Conservation (phyloP, 2,797 vertebrate species). For the Macropus fuliginosus region DNA sequence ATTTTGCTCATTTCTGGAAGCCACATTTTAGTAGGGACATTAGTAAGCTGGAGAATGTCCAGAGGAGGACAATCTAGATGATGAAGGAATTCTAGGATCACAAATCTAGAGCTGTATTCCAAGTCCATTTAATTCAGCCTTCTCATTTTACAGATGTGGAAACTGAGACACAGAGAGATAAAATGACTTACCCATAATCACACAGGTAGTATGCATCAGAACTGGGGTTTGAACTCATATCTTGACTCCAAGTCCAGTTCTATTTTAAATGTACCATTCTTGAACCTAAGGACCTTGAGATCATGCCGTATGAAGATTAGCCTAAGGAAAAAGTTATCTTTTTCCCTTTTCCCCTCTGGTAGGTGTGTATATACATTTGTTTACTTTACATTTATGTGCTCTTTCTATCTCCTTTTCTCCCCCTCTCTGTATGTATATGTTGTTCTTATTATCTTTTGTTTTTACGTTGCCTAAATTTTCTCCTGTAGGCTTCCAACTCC, state of each 20-base stretch:
- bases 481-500: neutral
- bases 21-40: neutral
- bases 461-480: neutral
- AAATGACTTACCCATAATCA: neutral
- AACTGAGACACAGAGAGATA: neutral
- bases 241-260: neutral
- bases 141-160: neutral
- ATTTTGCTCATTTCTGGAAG: neutral
- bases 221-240: neutral
- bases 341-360: neutral
- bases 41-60: neutral
- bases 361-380: neutral
- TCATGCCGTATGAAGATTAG: neutral
- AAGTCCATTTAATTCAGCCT: neutral
- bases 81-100: neutral
- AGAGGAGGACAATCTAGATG: neutral
- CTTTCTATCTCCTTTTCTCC: neutral
- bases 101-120: neutral
- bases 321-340: neutral
- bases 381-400: neutral
- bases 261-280: neutral
- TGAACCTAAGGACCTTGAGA: neutral
- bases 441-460: neutral
- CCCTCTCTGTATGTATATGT: neutral
- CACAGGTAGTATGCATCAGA: neutral